Conservation (phyloP, 2,888 invertebrate species). For the Dasypolia templi region DNA sequence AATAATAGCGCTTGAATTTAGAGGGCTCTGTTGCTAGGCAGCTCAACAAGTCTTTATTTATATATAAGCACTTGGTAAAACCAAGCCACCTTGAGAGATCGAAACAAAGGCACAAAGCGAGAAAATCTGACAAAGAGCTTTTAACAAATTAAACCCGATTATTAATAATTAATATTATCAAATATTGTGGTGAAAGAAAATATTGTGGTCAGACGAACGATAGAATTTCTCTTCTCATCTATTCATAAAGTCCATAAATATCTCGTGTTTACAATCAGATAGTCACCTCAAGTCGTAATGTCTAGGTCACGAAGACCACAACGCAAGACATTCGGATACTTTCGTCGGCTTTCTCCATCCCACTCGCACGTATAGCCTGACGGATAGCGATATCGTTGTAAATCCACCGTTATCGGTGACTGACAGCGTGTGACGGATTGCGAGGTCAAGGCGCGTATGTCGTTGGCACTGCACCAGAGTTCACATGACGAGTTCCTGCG, state of each 20-base stretch:
- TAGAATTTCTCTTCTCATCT: constrained; percentile 48
- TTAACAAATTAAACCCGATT: constrained; percentile 26
- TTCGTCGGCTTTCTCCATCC: constrained; percentile 64
- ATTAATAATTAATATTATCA: no score
- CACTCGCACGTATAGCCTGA: constrained; percentile 56
- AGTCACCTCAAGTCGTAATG: constrained; percentile 52
- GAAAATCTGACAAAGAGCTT: constrained; percentile 24
- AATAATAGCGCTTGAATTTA: constrained; percentile 39
- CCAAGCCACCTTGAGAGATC: background rate
- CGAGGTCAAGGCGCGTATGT: constrained; percentile 86
- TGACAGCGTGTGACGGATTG: constrained; percentile 71
- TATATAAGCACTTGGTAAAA: constrained; percentile 42
- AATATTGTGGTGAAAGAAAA: constrained; percentile 26
- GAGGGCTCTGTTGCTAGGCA: constrained; percentile 40
- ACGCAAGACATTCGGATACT: constrained; percentile 60
- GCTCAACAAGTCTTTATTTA: constrained; percentile 36
- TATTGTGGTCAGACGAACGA: constrained; percentile 2
- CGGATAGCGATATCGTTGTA: constrained; percentile 62
- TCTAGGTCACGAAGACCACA: constrained; percentile 60
- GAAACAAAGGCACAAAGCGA: constrained; percentile 42
- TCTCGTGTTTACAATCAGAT: constrained; percentile 58
- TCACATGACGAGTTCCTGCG: constrained; percentile 66
- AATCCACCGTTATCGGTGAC: constrained; percentile 73
- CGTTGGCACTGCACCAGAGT: constrained; percentile 86
- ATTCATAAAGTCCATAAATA: constrained; percentile 55